These are phyloP conservation scores for Trinorchestia longiramus DNA, from an alignment of 1,140 invertebrate species.

Conservation along the genomic window DNA sequence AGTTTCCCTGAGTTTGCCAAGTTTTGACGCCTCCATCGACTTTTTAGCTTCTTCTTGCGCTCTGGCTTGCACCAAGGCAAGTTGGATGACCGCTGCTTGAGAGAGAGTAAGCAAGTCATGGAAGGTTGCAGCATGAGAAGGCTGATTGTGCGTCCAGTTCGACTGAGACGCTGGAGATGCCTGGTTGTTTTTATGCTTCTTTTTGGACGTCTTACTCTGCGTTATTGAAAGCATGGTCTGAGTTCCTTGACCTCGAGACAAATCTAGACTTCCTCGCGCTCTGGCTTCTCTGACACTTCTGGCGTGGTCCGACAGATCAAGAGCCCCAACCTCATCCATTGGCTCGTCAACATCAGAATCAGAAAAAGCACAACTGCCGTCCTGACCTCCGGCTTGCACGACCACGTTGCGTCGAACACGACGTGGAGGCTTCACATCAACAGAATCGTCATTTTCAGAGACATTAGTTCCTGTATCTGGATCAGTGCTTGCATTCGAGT, in stretches of 20 bases:
- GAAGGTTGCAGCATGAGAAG: slow-evolving; percentile 62
- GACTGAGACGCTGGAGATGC: slow-evolving; percentile 58
- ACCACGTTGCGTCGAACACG: slow-evolving; percentile 24
- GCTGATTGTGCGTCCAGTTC: slow-evolving; percentile 57
- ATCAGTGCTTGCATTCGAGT: slow-evolving; percentile 19
- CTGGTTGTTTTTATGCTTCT: slow-evolving; percentile 58
- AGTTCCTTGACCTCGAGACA: slow-evolving; percentile 60
- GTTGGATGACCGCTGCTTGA: slow-evolving; percentile 65
- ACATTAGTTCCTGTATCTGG: not conserved
- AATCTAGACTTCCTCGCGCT: slow-evolving; percentile 52
- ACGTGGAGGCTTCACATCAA: slow-evolving; percentile 12
- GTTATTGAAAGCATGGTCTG: slow-evolving; percentile 66
- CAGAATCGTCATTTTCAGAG: not conserved
- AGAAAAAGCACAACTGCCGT: slow-evolving; percentile 37
- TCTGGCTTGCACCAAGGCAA: slow-evolving; percentile 64
- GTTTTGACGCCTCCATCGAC: slow-evolving; percentile 56
- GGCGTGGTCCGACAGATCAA: slow-evolving; percentile 65
- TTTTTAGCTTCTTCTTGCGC: slow-evolving; percentile 63
- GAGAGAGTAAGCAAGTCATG: slow-evolving; percentile 65
- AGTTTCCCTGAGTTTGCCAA: slow-evolving; percentile 60
- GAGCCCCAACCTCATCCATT: slow-evolving; percentile 63
- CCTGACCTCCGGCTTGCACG: slow-evolving; percentile 29
- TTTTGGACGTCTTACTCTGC: slow-evolving; percentile 65
- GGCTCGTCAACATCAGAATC: slow-evolving; percentile 59
- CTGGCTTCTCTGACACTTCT: slow-evolving; percentile 63